Evolutionary conservation across 1,140 invertebrate genomes (phyloP).

Genomic region (Drosophila simulans): DNA sequence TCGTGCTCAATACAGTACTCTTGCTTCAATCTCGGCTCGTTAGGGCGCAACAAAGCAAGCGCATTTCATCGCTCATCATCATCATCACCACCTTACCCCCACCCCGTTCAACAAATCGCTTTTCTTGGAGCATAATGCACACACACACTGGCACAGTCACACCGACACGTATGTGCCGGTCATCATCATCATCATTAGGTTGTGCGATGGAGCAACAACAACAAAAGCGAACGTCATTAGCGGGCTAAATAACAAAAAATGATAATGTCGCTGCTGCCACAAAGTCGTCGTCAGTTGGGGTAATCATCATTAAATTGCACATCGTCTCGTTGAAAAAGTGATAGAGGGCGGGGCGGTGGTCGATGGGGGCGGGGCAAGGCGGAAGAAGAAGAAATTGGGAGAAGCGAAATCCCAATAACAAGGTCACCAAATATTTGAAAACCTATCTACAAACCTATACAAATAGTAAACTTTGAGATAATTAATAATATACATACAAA

Average conservation of each 20-base stretch:
- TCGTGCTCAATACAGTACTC: conserved; percentile 4
- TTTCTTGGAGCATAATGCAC: conserved; percentile 59
- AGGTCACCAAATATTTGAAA: conserved; percentile 38
- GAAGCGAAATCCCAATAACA: conserved; percentile 19
- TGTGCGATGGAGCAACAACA: conserved; percentile 32
- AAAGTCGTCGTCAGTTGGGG: conserved; percentile 58
- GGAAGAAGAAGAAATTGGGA: conserved; percentile 2
- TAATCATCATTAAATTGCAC: conserved; percentile 81
- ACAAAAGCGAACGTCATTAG: conserved; percentile 76
- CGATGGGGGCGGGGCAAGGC: background rate
- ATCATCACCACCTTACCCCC: conserved; percentile 42
- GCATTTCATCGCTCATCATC: conserved; percentile 72
- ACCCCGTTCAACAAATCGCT: conserved; percentile 42
- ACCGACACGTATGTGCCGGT: conserved; percentile 57
- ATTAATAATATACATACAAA: background rate
- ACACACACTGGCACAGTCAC: conserved; percentile 25
- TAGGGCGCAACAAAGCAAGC: conserved; percentile 72
- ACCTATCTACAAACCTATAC: conserved; percentile 11
- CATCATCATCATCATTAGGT: conserved; percentile 84
- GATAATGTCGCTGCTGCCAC: conserved; percentile 74
- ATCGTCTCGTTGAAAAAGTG: conserved; percentile 38
- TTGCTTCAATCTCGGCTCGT: conserved; percentile 52
- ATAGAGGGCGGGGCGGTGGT: background rate
- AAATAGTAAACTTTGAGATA: background rate
- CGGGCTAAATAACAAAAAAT: conserved; percentile 82